These are phyloP conservation scores for Aythya baeri DNA, from an alignment of 2,113 vertebrate genomes.

Conservation along the genomic window DNA sequence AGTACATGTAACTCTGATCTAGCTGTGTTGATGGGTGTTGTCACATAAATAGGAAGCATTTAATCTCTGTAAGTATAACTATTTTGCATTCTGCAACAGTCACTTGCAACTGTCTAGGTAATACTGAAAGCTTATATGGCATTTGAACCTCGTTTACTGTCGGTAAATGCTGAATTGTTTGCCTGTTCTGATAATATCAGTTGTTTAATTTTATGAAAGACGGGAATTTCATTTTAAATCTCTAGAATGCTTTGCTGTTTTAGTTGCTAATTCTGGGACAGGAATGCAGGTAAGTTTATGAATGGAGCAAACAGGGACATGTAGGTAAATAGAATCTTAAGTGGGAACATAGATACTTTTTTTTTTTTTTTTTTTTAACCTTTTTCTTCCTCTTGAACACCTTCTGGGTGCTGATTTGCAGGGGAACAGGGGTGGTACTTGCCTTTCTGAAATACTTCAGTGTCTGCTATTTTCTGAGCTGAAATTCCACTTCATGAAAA, in stretches of 20 bases:
- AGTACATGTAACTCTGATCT: not conserved
- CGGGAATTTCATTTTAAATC: not conserved
- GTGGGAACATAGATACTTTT: not conserved
- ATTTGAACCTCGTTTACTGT: not conserved
- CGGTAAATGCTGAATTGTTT: not conserved
- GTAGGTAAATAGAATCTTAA: not conserved
- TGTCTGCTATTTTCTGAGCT: not conserved
- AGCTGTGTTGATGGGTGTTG: not conserved
- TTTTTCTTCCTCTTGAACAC: not conserved
- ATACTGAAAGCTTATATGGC: not conserved
- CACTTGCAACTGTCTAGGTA: not conserved
- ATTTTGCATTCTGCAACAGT: not conserved
- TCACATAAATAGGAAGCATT: not conserved
- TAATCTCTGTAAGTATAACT: not conserved
- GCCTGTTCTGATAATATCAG: not conserved
- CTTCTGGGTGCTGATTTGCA: not conserved
- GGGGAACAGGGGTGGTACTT: not conserved
- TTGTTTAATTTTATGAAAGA: not conserved
- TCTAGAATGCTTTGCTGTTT: not conserved
- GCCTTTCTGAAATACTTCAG: not conserved
- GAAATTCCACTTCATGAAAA: not conserved
- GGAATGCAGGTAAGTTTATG: not conserved
- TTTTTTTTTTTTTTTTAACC: not conserved
- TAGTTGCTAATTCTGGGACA: not conserved
- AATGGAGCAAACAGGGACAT: not conserved